Evolutionary conservation across 2,888 invertebrate species (phyloP), one percentile per base, ranked within the genome.

Genomic region (Rugalucina vietnamica): DNA sequence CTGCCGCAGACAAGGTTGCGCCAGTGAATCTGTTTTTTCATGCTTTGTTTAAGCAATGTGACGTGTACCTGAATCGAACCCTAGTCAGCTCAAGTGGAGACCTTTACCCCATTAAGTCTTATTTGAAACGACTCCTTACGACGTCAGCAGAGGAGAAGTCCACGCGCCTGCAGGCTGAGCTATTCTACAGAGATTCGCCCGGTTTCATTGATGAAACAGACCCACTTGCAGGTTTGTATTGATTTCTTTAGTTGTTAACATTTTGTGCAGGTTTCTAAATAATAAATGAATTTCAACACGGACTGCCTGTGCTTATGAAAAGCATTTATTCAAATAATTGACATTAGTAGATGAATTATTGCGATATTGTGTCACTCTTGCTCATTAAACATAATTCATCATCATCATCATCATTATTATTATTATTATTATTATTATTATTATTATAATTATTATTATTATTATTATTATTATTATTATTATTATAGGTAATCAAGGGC

Each of bases 1-100:
- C 1, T 4, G 29, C 8, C 2, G 49, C 21, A 8, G 72, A 72
- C 8, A 37, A 72, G 27, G 72, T 72, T 2, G n/a, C 39, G 1
- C 72, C 72, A 1, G 72, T 72, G 14, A 72, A 72, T 43, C n/a
- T 72, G 8, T 24, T 72, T 8, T 72, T 72, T 29, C 72, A 72
- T n/a, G 72, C 72, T 21, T 2, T 72, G 72, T 72, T 72, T 29
- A 37, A 37, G 8, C 12, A 72, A 24, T 14, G 37, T 12, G 72
- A 43, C 29, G 29, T 72, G 27, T 37, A 37, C 3, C 12, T 39
- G 12, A 72, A 72, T 43, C 12, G 72, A 10, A 43, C 39, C 12
- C 43, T 43, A 12, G 72, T 72, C 1, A 21, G n/a, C 43, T 24
- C 37, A n/a, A 29, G 24, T 8, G 72, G 72, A 5, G 29, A 65